Base-by-base conservation (phyloP, 2,113 vertebrate genomes). In the Prochilodus magdalenae region DNA sequence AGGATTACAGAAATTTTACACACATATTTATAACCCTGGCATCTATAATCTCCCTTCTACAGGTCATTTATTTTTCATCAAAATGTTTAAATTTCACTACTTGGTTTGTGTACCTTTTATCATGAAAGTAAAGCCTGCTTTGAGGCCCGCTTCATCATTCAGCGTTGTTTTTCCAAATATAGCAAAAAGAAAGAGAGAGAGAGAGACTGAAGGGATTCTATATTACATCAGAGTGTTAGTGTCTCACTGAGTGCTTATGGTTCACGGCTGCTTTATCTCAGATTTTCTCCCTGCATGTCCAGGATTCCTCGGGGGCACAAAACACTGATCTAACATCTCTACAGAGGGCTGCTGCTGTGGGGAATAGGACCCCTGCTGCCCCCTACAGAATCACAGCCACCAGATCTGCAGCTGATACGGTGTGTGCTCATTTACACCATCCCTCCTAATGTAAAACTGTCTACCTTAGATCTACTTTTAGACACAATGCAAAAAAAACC, bases 351-450 rank as follows among this genome's bases (percentile, higher is more conserved):
- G 44, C 29, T 65, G 57, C 12, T 65, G 55, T 62, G 62, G 67
- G 24, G 67, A 27, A 72, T 18, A 55, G 51, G 74, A 79, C 65
- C 66, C 70, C 65, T 80, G 57, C 78, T 80, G 78, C 83, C 83
- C 83, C 83, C 73, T 84, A 73, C 78, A 77, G 77, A 71, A 71
- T 12, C 60, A 24, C 69, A 24, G 40, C 63, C 22, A 75, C 20
- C 26, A 75, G 44, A 53, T 84, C 73, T 33, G 53, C 26, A 26
- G 22, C 79, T 73, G 27, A 74, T 59, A 59, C 26, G 24, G 29
- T 70, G 29, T 10, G 8, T 5, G 40, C 29, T 26, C 51, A 59
- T 57, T 53, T 67, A 16, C 66, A 70, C 36, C 22, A 5, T 26
- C 20, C 18, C 33, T 15, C n/a, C 2, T 71, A 30, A 70, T 59